Percentiles rank a stretch among this genome's conserved stretches.
These are phyloP conservation scores for Nicator chloris DNA, from an alignment of 2,113 vertebrate genomes.

Conservation along the genomic window DNA sequence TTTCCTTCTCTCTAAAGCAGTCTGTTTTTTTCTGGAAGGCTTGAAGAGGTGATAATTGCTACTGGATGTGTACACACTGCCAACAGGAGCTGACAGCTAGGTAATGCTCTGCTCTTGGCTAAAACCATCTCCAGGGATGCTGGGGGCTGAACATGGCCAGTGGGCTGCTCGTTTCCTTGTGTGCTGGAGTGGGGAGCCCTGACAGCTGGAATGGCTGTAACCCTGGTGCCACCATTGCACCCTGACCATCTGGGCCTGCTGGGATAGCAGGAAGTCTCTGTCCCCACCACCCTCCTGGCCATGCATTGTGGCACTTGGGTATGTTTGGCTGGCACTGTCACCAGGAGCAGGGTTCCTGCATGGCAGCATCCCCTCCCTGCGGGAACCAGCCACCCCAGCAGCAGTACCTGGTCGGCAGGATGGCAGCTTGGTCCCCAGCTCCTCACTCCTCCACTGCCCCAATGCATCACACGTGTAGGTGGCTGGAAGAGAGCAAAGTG, in stretches of 20 bases:
- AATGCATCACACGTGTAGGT: slow-evolving; percentile 75
- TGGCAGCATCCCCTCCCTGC: background rate
- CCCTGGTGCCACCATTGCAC: background rate
- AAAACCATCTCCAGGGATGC: background rate
- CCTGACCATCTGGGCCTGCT: background rate
- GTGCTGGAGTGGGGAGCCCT: background rate
- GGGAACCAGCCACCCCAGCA: accelerated
- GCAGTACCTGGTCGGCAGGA: slow-evolving; percentile 80
- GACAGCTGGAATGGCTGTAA: background rate
- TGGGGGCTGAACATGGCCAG: background rate
- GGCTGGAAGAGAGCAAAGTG: slow-evolving; percentile 62
- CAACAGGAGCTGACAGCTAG: background rate
- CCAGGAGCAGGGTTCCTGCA: background rate
- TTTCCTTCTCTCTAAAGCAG: background rate
- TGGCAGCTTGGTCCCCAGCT: slow-evolving; percentile 70
- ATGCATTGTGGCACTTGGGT: background rate
- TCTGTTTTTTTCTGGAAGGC: background rate
- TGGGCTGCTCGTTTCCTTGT: background rate
- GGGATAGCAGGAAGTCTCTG: background rate
- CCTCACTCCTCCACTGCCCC: slow-evolving; percentile 79
- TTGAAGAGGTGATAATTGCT: slow-evolving; percentile 10
- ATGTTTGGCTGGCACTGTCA: background rate
- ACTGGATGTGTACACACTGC: background rate
- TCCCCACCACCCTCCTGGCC: background rate
- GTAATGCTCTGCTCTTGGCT: background rate